phyloP scores from a whole-genome alignment of 2,888 invertebrate genomes.

The Metalampra italica region DNA sequence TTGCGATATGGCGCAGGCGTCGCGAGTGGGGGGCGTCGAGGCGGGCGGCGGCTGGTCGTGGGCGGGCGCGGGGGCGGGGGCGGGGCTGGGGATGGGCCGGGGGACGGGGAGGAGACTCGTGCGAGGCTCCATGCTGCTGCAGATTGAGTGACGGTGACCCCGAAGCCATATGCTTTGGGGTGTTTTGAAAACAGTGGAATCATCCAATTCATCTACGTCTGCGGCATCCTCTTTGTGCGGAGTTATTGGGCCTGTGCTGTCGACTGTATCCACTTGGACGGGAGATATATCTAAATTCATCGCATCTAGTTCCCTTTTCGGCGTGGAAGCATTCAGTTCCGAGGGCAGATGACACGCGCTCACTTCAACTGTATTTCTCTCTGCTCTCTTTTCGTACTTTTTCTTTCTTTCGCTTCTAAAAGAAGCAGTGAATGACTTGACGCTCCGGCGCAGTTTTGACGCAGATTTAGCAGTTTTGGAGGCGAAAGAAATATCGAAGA shows the following conservation, averaged over 20 bases:
- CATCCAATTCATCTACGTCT: conserved; percentile 56
- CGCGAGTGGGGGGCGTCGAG: conserved; percentile 63
- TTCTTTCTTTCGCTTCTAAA: conserved; percentile 73
- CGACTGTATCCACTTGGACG: conserved; percentile 69
- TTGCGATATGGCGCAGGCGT: conserved; percentile 72
- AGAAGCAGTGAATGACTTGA: conserved; percentile 74
- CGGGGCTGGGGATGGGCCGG: conserved; percentile 15
- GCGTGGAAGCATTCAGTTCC: conserved; percentile 58
- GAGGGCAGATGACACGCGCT: conserved; percentile 54
- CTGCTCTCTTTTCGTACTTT: conserved; percentile 67
- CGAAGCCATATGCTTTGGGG: conserved; percentile 62
- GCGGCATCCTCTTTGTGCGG: conserved; percentile 32
- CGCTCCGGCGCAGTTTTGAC: conserved; percentile 67
- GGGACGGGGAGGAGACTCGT: conserved; percentile 18
- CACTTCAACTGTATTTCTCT: conserved; percentile 64
- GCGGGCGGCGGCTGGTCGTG: conserved; percentile 59
- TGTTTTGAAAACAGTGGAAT: conserved; percentile 63
- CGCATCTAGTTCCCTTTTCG: conserved; percentile 52
- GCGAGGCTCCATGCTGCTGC: conserved; percentile 43
- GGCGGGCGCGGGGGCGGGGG: conserved; percentile 32
- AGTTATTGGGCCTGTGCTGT: conserved; percentile 54
- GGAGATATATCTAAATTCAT: conserved; percentile 67
- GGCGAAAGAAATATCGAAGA: conserved; percentile 72
- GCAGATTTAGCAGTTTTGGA: conserved; percentile 69
- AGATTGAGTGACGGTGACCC: conserved; percentile 58